Percentiles rank a stretch among this genome's conserved stretches.
Conservation (phyloP, 2,797 vertebrate genomes). For the Micrastur ruficollis region DNA sequence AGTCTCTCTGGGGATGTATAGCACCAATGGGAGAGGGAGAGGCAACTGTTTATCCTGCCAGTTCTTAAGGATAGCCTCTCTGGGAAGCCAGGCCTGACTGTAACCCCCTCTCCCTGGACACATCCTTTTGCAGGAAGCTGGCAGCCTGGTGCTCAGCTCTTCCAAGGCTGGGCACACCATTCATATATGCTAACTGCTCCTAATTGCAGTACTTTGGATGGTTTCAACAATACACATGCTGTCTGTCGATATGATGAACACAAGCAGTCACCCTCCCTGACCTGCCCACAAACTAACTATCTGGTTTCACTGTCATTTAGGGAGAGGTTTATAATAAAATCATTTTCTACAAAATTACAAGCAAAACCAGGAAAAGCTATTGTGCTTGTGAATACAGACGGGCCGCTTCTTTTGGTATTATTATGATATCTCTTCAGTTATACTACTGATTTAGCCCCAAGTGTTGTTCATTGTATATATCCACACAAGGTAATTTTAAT, state of each 20-base stretch:
- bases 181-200: background rate
- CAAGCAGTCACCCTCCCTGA: background rate
- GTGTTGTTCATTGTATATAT: background rate
- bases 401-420: background rate
- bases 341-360: background rate
- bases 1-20: background rate
- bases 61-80: background rate
- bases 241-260: background rate
- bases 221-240: background rate
- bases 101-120: background rate
- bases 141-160: background rate
- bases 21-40: background rate
- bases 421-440: background rate
- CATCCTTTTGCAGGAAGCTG: background rate
- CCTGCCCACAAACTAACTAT: background rate
- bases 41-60: background rate
- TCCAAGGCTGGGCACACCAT: rapidly evolving
- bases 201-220: background rate
- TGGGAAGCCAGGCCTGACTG: background rate
- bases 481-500: background rate
- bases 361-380: background rate
- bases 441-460: background rate
- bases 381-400: background rate
- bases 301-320: background rate
- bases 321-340: background rate